phyloP scores from a whole-genome alignment of 2,113 vertebrate genomes.

The Nestor notabilis region DNA sequence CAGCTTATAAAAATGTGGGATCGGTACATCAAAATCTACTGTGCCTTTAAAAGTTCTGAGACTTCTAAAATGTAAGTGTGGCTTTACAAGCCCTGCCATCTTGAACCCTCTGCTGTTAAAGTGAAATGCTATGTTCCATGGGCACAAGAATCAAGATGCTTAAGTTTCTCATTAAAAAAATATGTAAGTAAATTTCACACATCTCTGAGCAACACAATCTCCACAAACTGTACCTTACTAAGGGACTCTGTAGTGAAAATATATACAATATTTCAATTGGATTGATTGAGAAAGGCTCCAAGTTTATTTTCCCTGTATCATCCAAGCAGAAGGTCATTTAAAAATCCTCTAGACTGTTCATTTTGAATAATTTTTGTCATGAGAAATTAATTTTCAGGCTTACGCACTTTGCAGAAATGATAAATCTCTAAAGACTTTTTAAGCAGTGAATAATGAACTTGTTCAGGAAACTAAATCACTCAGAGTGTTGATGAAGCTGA shows the following conservation, averaged over 20 bases:
- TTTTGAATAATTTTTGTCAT: constrained; percentile 57
- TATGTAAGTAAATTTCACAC: rapidly evolving
- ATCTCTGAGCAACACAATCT: neutral
- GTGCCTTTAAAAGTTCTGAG: neutral
- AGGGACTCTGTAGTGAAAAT: neutral
- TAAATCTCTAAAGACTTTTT: constrained; percentile 20
- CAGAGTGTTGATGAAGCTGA: neutral
- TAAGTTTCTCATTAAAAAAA: neutral
- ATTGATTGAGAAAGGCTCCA: neutral
- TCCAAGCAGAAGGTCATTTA: constrained; percentile 25
- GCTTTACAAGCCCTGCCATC: neutral
- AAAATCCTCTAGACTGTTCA: constrained; percentile 31
- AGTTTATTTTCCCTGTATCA: neutral
- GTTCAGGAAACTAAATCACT: neutral
- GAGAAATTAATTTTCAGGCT: constrained; percentile 55
- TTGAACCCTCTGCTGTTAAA: neutral
- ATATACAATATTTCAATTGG: neutral
- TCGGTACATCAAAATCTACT: neutral
- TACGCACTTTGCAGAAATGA: constrained; percentile 31
- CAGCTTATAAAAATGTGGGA: neutral
- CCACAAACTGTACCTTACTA: neutral
- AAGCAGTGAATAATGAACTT: constrained; percentile 36
- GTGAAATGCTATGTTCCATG: neutral
- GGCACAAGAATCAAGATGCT: neutral
- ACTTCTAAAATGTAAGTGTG: neutral